Evolutionary conservation across 2,888 invertebrate genomes (phyloP).

Genomic region (Oscheius myriophilus): DNA sequence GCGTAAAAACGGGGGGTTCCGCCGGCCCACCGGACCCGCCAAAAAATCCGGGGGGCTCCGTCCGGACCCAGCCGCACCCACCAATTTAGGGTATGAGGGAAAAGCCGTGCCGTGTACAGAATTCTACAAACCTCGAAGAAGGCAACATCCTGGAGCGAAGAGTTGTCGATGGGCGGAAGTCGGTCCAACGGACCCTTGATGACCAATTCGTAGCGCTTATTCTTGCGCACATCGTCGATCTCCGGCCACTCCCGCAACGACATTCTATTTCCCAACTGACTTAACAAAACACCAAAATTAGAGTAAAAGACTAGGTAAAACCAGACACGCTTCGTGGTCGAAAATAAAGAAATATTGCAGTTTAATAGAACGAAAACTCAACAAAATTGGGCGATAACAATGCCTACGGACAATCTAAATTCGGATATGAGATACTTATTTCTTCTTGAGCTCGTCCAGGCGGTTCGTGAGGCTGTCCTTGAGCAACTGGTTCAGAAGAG

Average conservation of each 20-base stretch:
- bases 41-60: too few relatives aligned
- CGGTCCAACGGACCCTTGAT: conserved; percentile 18
- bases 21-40: too few relatives aligned
- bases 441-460: conserved; percentile 5
- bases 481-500: conserved; percentile 37
- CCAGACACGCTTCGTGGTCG: background rate
- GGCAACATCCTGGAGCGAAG: conserved; percentile 19
- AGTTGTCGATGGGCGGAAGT: conserved; percentile 7
- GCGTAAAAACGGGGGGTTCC: too few relatives aligned
- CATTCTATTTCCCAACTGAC: conserved; percentile 6
- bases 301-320: background rate
- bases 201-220: conserved; percentile 23
- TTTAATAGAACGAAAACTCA: conserved; percentile 11
- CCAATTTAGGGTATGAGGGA: too few relatives aligned
- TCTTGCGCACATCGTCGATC: conserved; percentile 15
- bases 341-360: background rate
- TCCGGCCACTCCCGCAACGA: conserved; percentile 25
- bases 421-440: background rate
- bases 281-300: too few relatives aligned
- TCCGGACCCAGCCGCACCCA: too few relatives aligned
- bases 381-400: conserved; percentile 13
- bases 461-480: conserved; percentile 36
- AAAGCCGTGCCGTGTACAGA: background rate
- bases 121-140: conserved; percentile 19
- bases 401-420: conserved; percentile 5